These are phyloP conservation scores for Hippopotamyrus pictus DNA, from an alignment of 2,797 vertebrate species.

Conservation along the genomic window DNA sequence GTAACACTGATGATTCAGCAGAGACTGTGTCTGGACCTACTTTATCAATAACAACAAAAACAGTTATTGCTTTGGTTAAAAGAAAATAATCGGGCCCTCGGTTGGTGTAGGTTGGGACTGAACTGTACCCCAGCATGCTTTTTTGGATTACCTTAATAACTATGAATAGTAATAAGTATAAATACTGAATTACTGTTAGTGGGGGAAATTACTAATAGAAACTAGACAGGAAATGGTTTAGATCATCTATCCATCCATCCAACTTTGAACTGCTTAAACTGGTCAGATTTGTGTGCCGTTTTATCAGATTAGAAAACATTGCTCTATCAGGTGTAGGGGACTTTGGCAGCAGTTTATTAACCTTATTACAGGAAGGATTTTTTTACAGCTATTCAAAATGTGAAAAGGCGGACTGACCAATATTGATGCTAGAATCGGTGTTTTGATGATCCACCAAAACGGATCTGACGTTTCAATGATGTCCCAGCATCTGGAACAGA, in stretches of 20 bases:
- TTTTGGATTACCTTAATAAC: not conserved
- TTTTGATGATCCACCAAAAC: slow-evolving; percentile 95
- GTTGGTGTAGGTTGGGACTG: not conserved
- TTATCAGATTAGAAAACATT: not conserved
- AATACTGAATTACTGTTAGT: not conserved
- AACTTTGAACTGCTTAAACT: not conserved
- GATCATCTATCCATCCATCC: not conserved
- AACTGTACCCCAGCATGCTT: not conserved
- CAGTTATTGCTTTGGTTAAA: not conserved
- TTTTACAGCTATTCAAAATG: not conserved
- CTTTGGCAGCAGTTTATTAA: not conserved
- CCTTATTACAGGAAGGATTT: not conserved
- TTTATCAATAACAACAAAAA: not conserved
- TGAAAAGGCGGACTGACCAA: slow-evolving; percentile 65
- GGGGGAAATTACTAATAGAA: not conserved
- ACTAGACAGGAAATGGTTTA: not conserved
- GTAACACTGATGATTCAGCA: not conserved
- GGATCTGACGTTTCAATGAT: slow-evolving; percentile 68
- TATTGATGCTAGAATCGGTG: slow-evolving; percentile 85
- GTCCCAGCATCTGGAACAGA: slow-evolving; percentile 82
- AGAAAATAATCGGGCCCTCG: not conserved
- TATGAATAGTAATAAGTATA: not conserved
- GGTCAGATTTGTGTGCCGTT: not conserved
- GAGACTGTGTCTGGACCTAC: not conserved
- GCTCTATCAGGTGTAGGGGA: not conserved